Percentiles rank a stretch among this genome's conserved stretches.
Conservation (phyloP, 1,140 invertebrate genomes). For the Scylla paramamosain region DNA sequence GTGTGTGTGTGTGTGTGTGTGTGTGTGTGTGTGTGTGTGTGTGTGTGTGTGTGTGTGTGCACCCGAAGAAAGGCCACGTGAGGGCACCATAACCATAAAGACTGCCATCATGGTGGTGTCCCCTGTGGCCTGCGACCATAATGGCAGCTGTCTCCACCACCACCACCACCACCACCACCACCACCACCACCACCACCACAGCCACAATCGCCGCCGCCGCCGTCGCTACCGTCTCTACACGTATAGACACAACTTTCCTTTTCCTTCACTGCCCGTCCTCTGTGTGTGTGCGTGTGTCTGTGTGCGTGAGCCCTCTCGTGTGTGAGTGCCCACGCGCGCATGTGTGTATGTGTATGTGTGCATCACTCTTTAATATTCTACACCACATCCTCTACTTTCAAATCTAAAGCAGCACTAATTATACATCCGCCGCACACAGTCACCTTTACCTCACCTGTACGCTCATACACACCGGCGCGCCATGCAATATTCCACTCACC, state of each 20-base stretch:
- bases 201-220: neutral
- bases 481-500: too few species aligned
- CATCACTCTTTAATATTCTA: neutral
- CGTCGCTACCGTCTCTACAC: neutral
- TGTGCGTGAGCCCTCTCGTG: too few species aligned
- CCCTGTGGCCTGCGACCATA: neutral
- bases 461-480: too few species aligned
- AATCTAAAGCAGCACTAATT: too few species aligned
- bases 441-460: too few species aligned
- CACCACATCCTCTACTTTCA: too few species aligned
- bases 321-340: too few species aligned
- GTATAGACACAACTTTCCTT: neutral
- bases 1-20: slow-evolving; percentile 48
- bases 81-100: slow-evolving; percentile 14
- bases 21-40: slow-evolving; percentile 49
- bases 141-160: too few species aligned
- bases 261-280: neutral
- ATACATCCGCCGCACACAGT: too few species aligned
- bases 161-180: too few species aligned
- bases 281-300: neutral
- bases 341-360: neutral
- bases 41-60: slow-evolving; percentile 27
- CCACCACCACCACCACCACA: neutral
- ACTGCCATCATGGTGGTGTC: neutral
- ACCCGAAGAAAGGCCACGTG: neutral